Evolutionary conservation across 2,888 invertebrate genomes (phyloP).

Genomic region (Neocrepidodera transversa): DNA sequence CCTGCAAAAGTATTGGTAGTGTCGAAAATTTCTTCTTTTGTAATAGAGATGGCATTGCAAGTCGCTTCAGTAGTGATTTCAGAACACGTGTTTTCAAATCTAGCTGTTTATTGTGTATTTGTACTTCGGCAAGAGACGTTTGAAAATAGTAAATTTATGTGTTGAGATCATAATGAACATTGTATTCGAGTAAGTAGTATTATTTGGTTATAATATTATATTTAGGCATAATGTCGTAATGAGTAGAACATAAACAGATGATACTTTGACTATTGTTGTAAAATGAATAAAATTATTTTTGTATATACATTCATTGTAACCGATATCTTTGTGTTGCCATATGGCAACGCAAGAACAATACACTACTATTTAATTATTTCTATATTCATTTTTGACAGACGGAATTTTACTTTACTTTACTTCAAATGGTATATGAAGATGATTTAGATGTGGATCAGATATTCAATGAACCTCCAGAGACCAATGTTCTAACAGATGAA

Average conservation of each 20-base stretch:
- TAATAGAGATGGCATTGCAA: too few relatives aligned
- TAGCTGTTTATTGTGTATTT: background rate
- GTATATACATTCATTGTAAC: background rate
- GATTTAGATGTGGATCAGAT: constrained; percentile 2
- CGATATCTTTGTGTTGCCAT: background rate
- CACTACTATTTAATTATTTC: background rate
- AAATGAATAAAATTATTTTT: too few relatives aligned
- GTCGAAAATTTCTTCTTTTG: too few relatives aligned
- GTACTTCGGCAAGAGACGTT: background rate
- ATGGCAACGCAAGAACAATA: background rate
- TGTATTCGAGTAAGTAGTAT: background rate
- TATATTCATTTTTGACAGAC: background rate
- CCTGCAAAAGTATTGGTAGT: too few relatives aligned
- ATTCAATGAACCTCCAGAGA: constrained; percentile 26
- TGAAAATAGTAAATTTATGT: background rate
- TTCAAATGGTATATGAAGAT: constrained; percentile 6
- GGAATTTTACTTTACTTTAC: background rate
- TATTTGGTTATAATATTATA: background rate
- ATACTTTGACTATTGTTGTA: background rate
- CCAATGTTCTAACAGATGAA: too few relatives aligned
- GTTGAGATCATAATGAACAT: background rate
- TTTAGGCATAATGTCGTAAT: background rate
- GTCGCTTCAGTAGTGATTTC: too few relatives aligned
- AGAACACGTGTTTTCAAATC: too few relatives aligned
- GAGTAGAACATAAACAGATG: background rate